Conservation (phyloP, 2,113 vertebrate genomes). For the Lonchura striata region DNA sequence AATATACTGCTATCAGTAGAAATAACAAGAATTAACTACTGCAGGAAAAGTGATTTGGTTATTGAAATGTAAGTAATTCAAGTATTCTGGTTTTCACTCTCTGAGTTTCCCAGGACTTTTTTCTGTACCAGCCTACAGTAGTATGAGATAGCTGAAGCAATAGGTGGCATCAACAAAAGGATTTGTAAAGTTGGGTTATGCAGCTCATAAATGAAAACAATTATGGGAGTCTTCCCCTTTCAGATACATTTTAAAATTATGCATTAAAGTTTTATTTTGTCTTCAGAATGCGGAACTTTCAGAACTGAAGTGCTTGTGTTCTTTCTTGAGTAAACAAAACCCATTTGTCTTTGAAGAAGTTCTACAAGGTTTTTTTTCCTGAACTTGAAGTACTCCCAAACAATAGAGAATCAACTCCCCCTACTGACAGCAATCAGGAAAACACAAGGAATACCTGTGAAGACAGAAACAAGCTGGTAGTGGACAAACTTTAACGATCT, state of each 20-base stretch:
- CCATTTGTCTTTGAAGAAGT: neutral
- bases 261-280: neutral
- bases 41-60: neutral
- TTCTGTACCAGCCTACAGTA: neutral
- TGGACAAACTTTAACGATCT: conserved; percentile 72
- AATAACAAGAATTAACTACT: neutral
- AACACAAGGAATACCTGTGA: conserved; percentile 65
- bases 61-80: neutral
- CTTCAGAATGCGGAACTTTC: neutral
- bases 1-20: neutral
- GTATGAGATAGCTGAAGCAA: neutral
- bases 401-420: conserved; percentile 93
- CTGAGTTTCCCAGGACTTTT: neutral
- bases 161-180: neutral
- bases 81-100: neutral
- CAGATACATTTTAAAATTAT: neutral
- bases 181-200: neutral
- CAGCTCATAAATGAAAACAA: neutral
- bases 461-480: conserved; percentile 62
- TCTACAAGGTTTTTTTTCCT: neutral
- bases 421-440: conserved; percentile 84
- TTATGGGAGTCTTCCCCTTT: neutral
- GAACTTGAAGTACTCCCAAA: conserved; percentile 60
- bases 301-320: neutral
- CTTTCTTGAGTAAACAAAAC: neutral